Percentiles rank a stretch among this genome's conserved stretches.
These are phyloP conservation scores for Drosophila novamexicana DNA, from an alignment of 1,140 invertebrate genomes.

Conservation along the genomic window DNA sequence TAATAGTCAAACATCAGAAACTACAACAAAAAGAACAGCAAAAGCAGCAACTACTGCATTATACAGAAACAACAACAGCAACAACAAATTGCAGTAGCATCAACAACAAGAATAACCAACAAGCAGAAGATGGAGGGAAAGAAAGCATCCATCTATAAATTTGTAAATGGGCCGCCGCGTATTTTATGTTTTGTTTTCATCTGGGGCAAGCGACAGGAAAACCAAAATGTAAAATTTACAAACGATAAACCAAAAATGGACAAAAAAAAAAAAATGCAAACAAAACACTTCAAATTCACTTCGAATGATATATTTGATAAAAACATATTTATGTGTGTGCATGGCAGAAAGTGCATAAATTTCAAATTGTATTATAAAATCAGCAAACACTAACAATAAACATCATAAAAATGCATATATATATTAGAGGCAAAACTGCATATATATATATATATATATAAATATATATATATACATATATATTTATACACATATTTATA, in stretches of 20 bases:
- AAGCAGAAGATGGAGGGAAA: conserved; percentile 12
- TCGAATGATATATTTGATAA: conserved; percentile 33
- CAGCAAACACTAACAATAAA: conserved; percentile 16
- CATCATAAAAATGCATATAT: conserved; percentile 14
- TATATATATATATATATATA: conserved; percentile 5
- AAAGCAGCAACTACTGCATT: conserved; percentile 26
- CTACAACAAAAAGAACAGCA: conserved; percentile 34
- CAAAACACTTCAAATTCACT: conserved; percentile 47
- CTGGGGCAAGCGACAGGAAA: conserved; percentile 49
- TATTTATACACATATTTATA: conserved; percentile 34
- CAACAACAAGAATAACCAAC: conserved; percentile 9
- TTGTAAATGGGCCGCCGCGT: conserved; percentile 56
- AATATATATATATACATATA: not conserved
- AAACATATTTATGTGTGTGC: conserved; percentile 39
- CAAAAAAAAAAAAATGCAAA: conserved; percentile 15
- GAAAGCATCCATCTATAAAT: conserved; percentile 28
- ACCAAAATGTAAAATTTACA: conserved; percentile 36
- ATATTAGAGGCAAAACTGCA: conserved; percentile 18
- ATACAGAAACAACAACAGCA: conserved; percentile 33
- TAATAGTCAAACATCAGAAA: conserved; percentile 49
- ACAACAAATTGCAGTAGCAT: conserved; percentile 7
- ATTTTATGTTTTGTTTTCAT: conserved; percentile 58
- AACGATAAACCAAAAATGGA: conserved; percentile 22
- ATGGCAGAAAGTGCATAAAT: conserved; percentile 43
- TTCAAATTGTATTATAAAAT: conserved; percentile 58